Evolutionary conservation across 2,113 vertebrate species (phyloP), one percentile per base, ranked within the genome.

Genomic region (Girardinichthys multiradiatus): DNA sequence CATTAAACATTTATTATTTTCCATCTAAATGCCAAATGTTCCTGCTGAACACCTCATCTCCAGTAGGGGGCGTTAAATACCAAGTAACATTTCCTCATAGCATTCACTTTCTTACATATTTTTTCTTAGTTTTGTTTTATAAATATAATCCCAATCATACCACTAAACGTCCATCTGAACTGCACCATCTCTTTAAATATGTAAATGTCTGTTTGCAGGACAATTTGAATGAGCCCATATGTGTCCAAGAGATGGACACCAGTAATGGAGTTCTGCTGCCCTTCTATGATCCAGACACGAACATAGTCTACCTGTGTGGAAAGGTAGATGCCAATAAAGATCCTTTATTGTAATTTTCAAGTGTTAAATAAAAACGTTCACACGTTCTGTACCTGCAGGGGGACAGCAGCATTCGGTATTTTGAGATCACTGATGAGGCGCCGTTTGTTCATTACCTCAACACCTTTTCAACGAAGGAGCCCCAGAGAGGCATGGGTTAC

Each of bases 401-500:
- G 0, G 98, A 99, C 95, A 99, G 98, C 95, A 98, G 97, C 90
- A 99, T 99, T 81, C 96, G 97, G 83, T 99, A 99, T 88, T 99
- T 99, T 33, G 98, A 99, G 94, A 97, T 99, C 94, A 99, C 97
- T 0, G 98, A 98, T 0, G 98, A 99, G 81, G 95, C 97, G 0
- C 98, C 98, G 0, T 99, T 95, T 1, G 97, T 99, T 83, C 98
- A 99, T 95, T 99, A 97, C 95, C 97, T 99, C 95, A 99, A 95
- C 92, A 99, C 97, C 26, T 99, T 98, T 89, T 96, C 95, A 93
- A 99, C 96, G 93, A 99, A 99, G 86, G 98, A 99, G 92, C 98
- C 98, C 13, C 98, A 99, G 93, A 92, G 98, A 79, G 98, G 98
- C 14, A 99, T 99, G 98, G 98, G 98, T 0, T 98, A 96, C 93